Conservation (phyloP, 2,888 invertebrate genomes). For the Lasioglossum villosulum region DNA sequence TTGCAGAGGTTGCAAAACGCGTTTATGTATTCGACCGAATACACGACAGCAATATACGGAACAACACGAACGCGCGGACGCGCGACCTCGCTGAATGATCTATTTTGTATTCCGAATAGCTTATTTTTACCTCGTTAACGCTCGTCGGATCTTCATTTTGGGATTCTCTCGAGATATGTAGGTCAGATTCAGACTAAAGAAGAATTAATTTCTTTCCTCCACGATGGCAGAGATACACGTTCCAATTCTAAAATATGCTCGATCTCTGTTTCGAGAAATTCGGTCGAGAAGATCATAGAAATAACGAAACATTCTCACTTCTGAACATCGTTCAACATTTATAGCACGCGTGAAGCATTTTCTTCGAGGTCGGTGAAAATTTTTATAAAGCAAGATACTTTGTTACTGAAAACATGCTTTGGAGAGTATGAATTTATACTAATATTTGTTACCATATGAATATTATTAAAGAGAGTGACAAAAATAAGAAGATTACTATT, state of each 20-base stretch:
- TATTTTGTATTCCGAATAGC: slow-evolving; percentile 12
- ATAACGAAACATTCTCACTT: background rate
- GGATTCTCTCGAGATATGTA: slow-evolving; percentile 15
- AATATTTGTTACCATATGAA: background rate
- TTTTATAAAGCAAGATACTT: background rate
- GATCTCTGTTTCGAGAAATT: background rate
- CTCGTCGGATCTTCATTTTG: slow-evolving; percentile 3
- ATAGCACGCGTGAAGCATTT: background rate
- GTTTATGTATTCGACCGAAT: background rate
- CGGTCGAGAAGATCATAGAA: background rate
- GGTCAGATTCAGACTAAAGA: slow-evolving; percentile 17
- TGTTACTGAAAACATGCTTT: background rate
- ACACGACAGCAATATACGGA: slow-evolving; percentile 11
- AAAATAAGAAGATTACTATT: background rate
- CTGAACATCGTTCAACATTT: background rate
- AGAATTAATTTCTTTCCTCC: slow-evolving; percentile 15
- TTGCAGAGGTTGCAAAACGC: background rate
- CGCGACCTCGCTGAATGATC: slow-evolving; percentile 5
- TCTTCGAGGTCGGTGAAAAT: background rate
- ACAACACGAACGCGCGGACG: background rate
- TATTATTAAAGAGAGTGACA: background rate
- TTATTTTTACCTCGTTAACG: slow-evolving; percentile 40
- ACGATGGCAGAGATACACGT: slow-evolving; percentile 7
- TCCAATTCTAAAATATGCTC: slow-evolving; percentile 32
- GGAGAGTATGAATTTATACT: background rate